Percentiles rank a stretch among this genome's conserved stretches.
These are phyloP conservation scores for Danio rerio DNA, from an alignment of 2,113 vertebrate genomes.

Conservation along the genomic window DNA sequence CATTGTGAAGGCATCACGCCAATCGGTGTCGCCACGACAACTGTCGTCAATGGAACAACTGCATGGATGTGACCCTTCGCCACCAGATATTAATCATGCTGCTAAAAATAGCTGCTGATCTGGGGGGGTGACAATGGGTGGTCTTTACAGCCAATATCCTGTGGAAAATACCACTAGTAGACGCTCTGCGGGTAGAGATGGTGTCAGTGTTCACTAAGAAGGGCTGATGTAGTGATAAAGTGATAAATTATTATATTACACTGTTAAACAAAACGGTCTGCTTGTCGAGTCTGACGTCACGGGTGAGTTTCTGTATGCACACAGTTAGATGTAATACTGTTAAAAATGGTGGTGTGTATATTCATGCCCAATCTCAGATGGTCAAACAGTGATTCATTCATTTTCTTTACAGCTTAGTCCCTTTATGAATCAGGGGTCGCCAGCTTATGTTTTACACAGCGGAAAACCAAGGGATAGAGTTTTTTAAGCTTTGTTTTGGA, in stretches of 20 bases:
- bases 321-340: too few species aligned
- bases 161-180: conserved; percentile 79
- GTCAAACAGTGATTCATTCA: too few species aligned
- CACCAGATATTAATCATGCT: conserved; percentile 80
- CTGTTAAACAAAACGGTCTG: background rate
- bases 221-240: background rate
- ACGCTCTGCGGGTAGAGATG: conserved; percentile 60
- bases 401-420: too few species aligned
- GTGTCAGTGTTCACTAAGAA: conserved; percentile 8
- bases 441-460: too few species aligned
- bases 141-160: conserved; percentile 78
- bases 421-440: too few species aligned
- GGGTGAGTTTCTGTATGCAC: too few species aligned
- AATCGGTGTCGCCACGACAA: conserved; percentile 73
- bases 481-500: too few species aligned
- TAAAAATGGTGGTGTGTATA: too few species aligned
- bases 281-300: too few species aligned
- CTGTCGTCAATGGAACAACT: conserved; percentile 80
- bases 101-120: conserved; percentile 76
- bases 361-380: too few species aligned
- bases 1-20: conserved; percentile 69
- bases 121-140: conserved; percentile 72
- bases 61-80: conserved; percentile 76
- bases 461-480: too few species aligned
- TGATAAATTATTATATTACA: background rate